Evolutionary conservation across 2,113 vertebrate species (phyloP).

Genomic region (Patagioenas fasciata): DNA sequence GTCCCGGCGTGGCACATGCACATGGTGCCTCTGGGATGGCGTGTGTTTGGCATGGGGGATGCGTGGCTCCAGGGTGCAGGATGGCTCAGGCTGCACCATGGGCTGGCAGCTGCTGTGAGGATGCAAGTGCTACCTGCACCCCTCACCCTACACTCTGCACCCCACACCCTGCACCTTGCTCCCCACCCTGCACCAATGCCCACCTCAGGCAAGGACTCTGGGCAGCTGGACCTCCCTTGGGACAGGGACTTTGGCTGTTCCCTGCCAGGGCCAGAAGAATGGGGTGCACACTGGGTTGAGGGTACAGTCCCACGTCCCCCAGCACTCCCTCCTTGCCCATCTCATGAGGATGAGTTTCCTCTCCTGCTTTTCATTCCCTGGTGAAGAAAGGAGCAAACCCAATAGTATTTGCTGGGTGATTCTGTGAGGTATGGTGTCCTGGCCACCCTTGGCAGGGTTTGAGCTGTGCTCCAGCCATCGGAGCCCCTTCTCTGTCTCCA

Average conservation of each 20-base stretch:
- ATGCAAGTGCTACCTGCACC: background rate
- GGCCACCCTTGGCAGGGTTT: fast-evolving
- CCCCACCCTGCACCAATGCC: background rate
- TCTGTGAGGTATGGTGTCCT: fast-evolving
- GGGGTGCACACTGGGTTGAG: fast-evolving
- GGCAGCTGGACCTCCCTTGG: background rate
- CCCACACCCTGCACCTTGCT: background rate
- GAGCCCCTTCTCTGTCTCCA: background rate
- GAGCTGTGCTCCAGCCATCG: fast-evolving
- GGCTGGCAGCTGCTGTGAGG: background rate
- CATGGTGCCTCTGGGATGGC: background rate
- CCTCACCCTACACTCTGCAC: background rate
- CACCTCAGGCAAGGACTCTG: background rate
- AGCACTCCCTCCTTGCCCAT: background rate
- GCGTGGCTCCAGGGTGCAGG: background rate
- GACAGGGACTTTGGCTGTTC: background rate
- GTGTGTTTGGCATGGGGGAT: background rate
- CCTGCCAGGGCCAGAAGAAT: fast-evolving
- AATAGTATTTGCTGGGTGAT: fast-evolving
- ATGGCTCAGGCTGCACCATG: background rate
- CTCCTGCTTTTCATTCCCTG: background rate
- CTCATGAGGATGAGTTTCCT: background rate
- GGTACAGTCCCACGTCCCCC: fast-evolving
- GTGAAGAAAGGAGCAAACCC: background rate
- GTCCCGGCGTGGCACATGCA: background rate